Conservation (phyloP, 2,888 invertebrate genomes). For the Macrostomum cliftonense region DNA sequence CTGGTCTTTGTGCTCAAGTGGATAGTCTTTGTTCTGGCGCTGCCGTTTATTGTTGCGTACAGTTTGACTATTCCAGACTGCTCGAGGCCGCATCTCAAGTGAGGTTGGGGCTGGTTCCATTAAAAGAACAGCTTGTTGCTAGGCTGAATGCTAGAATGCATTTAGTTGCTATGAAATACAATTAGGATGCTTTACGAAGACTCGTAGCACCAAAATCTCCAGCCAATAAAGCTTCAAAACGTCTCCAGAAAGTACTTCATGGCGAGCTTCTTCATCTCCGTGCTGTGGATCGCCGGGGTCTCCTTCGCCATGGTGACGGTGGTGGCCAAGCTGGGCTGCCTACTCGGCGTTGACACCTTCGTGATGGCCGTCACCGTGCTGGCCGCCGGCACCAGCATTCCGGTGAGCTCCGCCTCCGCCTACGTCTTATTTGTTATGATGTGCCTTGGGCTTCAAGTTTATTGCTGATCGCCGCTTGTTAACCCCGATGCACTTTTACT, state of each 20-base stretch:
- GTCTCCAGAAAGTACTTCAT: slow-evolving; percentile 9
- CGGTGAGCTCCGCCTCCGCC: slow-evolving; percentile 1
- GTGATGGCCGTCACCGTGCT: slow-evolving; percentile 8
- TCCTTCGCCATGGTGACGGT: slow-evolving; percentile 9
- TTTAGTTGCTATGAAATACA: too few species aligned
- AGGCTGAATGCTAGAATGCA: too few species aligned
- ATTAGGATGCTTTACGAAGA: too few species aligned
- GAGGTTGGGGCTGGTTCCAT: background rate
- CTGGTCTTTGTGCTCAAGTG: slow-evolving; percentile 1
- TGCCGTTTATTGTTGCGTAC: slow-evolving; percentile 6
- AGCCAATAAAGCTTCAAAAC: too few species aligned
- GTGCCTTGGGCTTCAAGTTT: too few species aligned
- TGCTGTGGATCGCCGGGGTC: slow-evolving; percentile 6
- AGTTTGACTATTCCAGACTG: slow-evolving; percentile 8
- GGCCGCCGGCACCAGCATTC: slow-evolving; percentile 9
- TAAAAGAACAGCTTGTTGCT: too few species aligned
- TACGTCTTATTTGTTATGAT: too few species aligned
- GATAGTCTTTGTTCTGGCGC: slow-evolving; percentile 7
- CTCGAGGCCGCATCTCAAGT: slow-evolving; percentile 7
- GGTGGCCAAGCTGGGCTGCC: slow-evolving; percentile 6
- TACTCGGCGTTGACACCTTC: slow-evolving; percentile 6
- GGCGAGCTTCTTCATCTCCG: slow-evolving; percentile 4
- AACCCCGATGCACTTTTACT: too few species aligned
- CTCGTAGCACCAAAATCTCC: too few species aligned
- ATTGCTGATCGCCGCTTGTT: too few species aligned